Percentiles rank a stretch among this genome's conserved stretches.
Conservation (phyloP, 1,140 invertebrate species). For the Diabrotica undecimpunctata region DNA sequence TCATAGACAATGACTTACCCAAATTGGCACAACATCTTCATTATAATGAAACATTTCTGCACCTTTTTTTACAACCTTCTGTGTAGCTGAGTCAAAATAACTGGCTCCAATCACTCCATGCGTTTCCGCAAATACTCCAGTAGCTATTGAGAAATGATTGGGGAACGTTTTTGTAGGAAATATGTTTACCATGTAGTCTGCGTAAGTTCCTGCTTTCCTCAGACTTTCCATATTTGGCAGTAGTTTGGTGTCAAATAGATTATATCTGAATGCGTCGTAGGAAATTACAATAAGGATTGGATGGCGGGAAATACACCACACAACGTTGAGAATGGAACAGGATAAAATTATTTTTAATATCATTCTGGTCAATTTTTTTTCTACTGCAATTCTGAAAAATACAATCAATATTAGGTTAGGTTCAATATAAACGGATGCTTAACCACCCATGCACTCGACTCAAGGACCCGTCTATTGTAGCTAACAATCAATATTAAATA, state of each 20-base stretch:
- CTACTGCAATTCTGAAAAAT: too few relatives aligned
- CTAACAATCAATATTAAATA: too few relatives aligned
- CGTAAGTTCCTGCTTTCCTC: slow-evolving; percentile 54
- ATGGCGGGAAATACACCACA: slow-evolving; percentile 40
- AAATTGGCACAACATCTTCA: slow-evolving; percentile 56
- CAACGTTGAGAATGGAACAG: slow-evolving; percentile 31
- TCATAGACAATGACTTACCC: slow-evolving; percentile 51
- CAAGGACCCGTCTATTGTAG: too few relatives aligned
- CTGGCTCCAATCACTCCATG: slow-evolving; percentile 71
- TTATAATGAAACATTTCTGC: slow-evolving; percentile 54
- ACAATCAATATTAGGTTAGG: too few relatives aligned
- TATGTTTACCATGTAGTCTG: slow-evolving; percentile 62
- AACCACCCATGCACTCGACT: too few relatives aligned
- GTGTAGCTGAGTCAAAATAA: slow-evolving; percentile 57
- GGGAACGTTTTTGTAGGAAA: slow-evolving; percentile 77
- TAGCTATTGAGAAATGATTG: slow-evolving; percentile 76
- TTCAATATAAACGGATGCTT: too few relatives aligned
- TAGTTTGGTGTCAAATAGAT: slow-evolving; percentile 61
- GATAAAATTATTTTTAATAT: slow-evolving; percentile 28
- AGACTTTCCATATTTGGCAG: slow-evolving; percentile 57
- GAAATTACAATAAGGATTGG: slow-evolving; percentile 62
- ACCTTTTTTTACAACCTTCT: slow-evolving; percentile 48
- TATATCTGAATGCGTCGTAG: slow-evolving; percentile 68
- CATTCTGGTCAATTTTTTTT: slow-evolving; percentile 12
- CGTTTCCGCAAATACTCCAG: slow-evolving; percentile 68